A percentile compares a stretch with the other conserved stretches of the same genome.
Conservation (phyloP, 2,888 invertebrate species). For the Oasisia sp. region DNA sequence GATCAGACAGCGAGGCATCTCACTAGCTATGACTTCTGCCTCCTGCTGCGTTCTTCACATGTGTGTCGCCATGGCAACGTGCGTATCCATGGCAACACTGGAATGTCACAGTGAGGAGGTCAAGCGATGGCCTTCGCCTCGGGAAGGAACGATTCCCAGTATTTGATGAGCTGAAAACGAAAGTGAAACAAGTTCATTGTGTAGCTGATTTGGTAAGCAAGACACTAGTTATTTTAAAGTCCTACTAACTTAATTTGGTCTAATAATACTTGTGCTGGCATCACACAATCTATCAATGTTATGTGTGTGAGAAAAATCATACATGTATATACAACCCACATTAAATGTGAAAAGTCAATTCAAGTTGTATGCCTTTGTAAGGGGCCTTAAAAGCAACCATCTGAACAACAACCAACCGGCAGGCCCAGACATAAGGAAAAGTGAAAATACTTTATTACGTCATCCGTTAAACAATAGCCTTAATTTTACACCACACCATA, state of each 20-base stretch:
- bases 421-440: too few relatives aligned
- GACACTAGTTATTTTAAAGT: neutral
- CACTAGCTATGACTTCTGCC: neutral
- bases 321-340: neutral
- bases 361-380: too few relatives aligned
- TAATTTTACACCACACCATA: too few relatives aligned
- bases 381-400: too few relatives aligned
- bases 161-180: constrained; percentile 80
- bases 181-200: constrained; percentile 24
- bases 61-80: neutral
- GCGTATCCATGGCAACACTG: neutral
- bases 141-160: constrained; percentile 96
- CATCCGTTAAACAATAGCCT: too few relatives aligned
- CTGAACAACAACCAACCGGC: too few relatives aligned
- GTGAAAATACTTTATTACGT: too few relatives aligned
- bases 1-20: neutral
- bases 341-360: too few relatives aligned
- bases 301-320: neutral
- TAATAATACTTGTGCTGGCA: too few relatives aligned
- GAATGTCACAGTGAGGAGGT: constrained; percentile 19
- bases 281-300: too few relatives aligned
- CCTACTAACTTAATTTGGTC: too few relatives aligned
- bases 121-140: constrained; percentile 78
- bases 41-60: neutral
- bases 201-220: neutral